Evolutionary conservation across 2,113 vertebrate genomes (phyloP).

Genomic region (Alethe diademata): DNA sequence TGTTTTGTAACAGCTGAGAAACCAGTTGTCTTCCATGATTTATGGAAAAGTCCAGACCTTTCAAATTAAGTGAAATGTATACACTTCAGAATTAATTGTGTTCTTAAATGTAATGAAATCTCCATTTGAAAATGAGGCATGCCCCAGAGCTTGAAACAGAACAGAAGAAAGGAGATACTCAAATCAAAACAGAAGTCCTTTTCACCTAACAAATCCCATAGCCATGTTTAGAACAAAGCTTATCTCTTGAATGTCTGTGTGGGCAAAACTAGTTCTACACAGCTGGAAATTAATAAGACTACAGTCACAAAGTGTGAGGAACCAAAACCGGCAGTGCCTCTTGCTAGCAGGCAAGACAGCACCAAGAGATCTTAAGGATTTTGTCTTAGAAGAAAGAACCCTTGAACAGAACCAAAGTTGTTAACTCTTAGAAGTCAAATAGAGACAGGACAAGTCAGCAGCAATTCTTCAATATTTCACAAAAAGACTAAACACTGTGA

Average conservation of each 20-base stretch:
- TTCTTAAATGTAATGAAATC: neutral
- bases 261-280: neutral
- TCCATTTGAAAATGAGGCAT: neutral
- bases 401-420: neutral
- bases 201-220: neutral
- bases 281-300: neutral
- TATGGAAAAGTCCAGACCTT: neutral
- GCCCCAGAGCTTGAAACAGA: neutral
- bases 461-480: neutral
- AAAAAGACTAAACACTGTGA: neutral
- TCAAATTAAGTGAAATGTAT: neutral
- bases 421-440: neutral
- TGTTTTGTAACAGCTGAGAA: neutral
- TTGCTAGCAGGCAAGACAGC: neutral
- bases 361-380: neutral
- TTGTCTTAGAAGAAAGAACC: neutral
- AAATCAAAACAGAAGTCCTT: neutral
- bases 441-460: neutral
- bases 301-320: neutral
- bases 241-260: neutral
- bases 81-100: neutral
- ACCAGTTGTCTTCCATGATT: neutral
- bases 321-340: neutral
- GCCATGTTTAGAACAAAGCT: neutral
- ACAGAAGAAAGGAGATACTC: neutral